phyloP scores from a whole-genome alignment of 2,888 invertebrate species.

The Autographa gamma region DNA sequence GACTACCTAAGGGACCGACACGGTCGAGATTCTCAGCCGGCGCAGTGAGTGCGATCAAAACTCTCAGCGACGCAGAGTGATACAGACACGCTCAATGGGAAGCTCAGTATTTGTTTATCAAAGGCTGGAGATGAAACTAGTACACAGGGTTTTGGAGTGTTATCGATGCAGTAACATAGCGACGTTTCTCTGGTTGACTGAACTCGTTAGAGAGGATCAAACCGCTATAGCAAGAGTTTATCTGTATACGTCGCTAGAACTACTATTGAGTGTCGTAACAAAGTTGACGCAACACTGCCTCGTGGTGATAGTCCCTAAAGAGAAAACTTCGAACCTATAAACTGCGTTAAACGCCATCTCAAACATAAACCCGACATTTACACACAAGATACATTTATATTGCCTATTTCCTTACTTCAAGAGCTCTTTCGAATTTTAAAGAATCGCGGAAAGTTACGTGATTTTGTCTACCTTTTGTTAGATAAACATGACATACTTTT shows the following conservation, averaged over 20 bases:
- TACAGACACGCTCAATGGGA: not conserved
- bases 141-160: not conserved
- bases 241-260: not conserved
- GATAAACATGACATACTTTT: not conserved
- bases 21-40: not conserved
- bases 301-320: slow-evolving; percentile 2
- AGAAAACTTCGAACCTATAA: not conserved
- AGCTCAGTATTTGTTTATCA: slow-evolving; percentile 1
- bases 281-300: slow-evolving; percentile 6
- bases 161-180: slow-evolving; percentile 4
- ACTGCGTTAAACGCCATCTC: slow-evolving; percentile 1
- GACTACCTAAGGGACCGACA: slow-evolving; percentile 26
- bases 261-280: slow-evolving; percentile 6
- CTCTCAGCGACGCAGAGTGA: not conserved
- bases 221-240: slow-evolving; percentile 1
- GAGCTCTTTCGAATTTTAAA: slow-evolving; percentile 1
- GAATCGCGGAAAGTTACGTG: slow-evolving; percentile 1
- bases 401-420: not conserved
- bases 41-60: not conserved
- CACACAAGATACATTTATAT: not conserved
- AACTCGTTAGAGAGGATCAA: slow-evolving; percentile 3
- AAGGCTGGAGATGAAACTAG: slow-evolving; percentile 2
- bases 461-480: slow-evolving; percentile 1
- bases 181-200: not conserved
- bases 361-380: slow-evolving; percentile 1